These are phyloP conservation scores for Falco punctatus DNA, from an alignment of 2,113 vertebrate species.

Conservation along the genomic window DNA sequence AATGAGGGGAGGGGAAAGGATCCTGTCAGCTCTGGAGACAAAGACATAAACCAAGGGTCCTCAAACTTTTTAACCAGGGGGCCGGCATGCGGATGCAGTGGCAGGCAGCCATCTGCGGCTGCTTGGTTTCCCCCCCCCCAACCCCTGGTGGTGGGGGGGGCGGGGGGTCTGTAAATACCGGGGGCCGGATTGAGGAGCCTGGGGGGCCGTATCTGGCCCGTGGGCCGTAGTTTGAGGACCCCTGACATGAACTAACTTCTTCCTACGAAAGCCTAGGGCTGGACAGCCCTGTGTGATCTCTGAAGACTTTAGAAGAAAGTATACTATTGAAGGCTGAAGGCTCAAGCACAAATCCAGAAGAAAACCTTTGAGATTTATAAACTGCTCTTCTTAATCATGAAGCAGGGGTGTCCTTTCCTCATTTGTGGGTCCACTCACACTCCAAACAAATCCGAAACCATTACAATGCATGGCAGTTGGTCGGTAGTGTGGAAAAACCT, in stretches of 20 bases:
- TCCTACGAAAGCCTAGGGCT: neutral
- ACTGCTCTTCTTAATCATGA: constrained; percentile 70
- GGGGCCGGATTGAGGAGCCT: too few relatives aligned
- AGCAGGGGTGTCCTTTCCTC: constrained; percentile 63
- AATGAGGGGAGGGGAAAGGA: neutral
- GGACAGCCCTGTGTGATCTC: neutral
- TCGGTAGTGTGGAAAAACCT: constrained; percentile 83
- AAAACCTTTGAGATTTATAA: constrained; percentile 71
- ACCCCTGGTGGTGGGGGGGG: too few relatives aligned
- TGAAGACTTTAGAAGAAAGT: neutral
- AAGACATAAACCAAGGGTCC: neutral
- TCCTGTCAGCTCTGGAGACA: neutral
- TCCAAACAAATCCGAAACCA: constrained; percentile 75
- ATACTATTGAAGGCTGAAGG: neutral
- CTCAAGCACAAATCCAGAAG: constrained; percentile 51
- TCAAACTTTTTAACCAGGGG: too few relatives aligned
- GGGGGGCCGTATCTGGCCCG: too few relatives aligned
- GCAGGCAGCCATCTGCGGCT: too few relatives aligned
- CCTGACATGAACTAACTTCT: neutral
- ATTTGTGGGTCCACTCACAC: constrained; percentile 75
- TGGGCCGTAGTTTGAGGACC: too few relatives aligned
- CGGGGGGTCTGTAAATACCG: too few relatives aligned
- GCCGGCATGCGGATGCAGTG: too few relatives aligned
- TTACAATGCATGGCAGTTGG: constrained; percentile 77
- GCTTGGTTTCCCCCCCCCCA: too few relatives aligned